phyloP scores from a whole-genome alignment of 1,140 invertebrate species.

The Diploscapter pachys region DNA sequence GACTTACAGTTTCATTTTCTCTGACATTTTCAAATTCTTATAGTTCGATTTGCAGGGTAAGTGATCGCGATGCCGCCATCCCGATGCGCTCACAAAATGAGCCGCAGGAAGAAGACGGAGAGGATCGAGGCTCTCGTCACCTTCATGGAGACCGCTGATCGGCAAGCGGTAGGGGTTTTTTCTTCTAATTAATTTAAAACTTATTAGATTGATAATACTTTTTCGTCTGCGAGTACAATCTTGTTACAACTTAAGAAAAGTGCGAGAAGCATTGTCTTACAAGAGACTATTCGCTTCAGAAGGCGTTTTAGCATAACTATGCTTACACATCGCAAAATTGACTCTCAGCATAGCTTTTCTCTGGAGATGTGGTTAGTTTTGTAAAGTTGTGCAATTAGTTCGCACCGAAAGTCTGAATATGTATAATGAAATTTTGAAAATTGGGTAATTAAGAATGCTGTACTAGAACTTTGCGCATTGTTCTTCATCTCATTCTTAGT shows the following conservation, averaged over 20 bases:
- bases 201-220: slow-evolving; percentile 13
- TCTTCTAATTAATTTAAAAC: slow-evolving; percentile 10
- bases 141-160: slow-evolving; percentile 45
- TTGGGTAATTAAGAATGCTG: no score
- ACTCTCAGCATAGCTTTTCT: no score
- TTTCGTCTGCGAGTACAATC: slow-evolving; percentile 9
- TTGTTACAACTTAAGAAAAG: not conserved
- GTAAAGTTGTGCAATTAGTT: no score
- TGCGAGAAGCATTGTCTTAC: slow-evolving; percentile 12
- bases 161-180: slow-evolving; percentile 36
- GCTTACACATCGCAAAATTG: no score
- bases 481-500: no score
- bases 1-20: no score
- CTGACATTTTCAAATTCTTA: no score
- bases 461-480: no score
- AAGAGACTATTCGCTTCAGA: not conserved
- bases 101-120: slow-evolving; percentile 43
- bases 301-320: not conserved
- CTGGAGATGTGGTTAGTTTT: no score
- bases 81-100: slow-evolving; percentile 46
- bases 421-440: no score
- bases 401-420: no score
- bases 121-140: slow-evolving; percentile 41
- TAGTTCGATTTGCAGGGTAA: no score
- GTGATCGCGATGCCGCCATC: slow-evolving; percentile 24